Conservation (phyloP, 2,113 vertebrate genomes). For the Phalacrocorax brasilianus region DNA sequence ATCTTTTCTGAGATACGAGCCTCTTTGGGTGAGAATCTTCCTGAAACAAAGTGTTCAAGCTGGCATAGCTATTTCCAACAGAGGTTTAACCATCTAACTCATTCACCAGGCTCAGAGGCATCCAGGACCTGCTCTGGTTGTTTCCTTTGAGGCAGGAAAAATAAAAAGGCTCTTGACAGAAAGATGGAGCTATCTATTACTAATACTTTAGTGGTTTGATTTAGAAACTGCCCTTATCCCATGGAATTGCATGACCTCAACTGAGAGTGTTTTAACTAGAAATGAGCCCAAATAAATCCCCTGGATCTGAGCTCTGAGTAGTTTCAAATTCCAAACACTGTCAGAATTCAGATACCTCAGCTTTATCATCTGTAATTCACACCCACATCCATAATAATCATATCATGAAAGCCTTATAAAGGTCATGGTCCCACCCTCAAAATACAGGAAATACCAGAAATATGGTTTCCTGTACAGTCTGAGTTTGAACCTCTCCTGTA, state of each 20-base stretch:
- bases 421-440: background rate
- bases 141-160: slow-evolving; percentile 20
- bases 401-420: background rate
- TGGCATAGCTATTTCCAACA: background rate
- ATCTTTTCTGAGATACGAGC: background rate
- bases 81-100: background rate
- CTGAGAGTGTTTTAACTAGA: background rate
- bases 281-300: background rate
- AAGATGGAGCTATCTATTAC: background rate
- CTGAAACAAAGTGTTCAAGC: background rate
- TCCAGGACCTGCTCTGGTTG: background rate
- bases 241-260: background rate
- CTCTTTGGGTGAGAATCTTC: background rate
- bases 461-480: background rate
- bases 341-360: background rate
- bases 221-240: background rate
- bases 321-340: background rate
- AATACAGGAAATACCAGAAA: background rate
- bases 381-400: background rate
- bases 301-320: background rate
- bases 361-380: background rate
- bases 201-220: slow-evolving; percentile 2
- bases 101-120: background rate
- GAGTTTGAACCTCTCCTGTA: background rate
- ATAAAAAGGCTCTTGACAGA: slow-evolving; percentile 23